These are phyloP conservation scores for Brachypalpus laphriformis DNA, from an alignment of 2,888 invertebrate genomes.

Conservation along the genomic window DNA sequence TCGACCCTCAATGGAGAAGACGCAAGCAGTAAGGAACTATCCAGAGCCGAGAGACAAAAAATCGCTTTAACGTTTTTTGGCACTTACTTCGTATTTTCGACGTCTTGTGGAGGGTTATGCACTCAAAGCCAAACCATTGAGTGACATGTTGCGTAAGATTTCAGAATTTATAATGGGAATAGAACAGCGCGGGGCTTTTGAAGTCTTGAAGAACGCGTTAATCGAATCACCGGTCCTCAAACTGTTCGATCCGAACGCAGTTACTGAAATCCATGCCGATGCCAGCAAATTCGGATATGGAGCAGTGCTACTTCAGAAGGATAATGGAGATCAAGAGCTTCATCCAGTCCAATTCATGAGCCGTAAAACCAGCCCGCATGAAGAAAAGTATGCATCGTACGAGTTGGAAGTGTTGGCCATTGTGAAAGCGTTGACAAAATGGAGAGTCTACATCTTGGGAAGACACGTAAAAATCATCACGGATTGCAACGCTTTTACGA, in stretches of 20 bases:
- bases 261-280: slow-evolving; percentile 11
- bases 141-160: slow-evolving; percentile 54
- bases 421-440: slow-evolving; percentile 71
- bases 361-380: slow-evolving; percentile 64
- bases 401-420: slow-evolving; percentile 74
- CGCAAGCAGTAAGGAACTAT: too few species aligned
- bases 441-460: slow-evolving; percentile 34
- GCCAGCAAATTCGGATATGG: slow-evolving; percentile 56
- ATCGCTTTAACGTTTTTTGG: not conserved
- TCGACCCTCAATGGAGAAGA: too few species aligned
- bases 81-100: slow-evolving; percentile 6
- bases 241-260: slow-evolving; percentile 32
- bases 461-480: slow-evolving; percentile 9
- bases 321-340: slow-evolving; percentile 54
- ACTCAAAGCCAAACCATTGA: slow-evolving; percentile 7
- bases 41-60: not conserved
- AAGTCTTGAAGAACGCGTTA: slow-evolving; percentile 63
- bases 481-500: too few species aligned
- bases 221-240: slow-evolving; percentile 17
- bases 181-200: slow-evolving; percentile 71
- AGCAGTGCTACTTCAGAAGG: slow-evolving; percentile 72
- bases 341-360: slow-evolving; percentile 52
- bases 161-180: slow-evolving; percentile 65
- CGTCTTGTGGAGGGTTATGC: slow-evolving; percentile 6
- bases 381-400: slow-evolving; percentile 73